phyloP scores from a whole-genome alignment of 2,888 invertebrate species.

The Drosophila prolongata region DNA sequence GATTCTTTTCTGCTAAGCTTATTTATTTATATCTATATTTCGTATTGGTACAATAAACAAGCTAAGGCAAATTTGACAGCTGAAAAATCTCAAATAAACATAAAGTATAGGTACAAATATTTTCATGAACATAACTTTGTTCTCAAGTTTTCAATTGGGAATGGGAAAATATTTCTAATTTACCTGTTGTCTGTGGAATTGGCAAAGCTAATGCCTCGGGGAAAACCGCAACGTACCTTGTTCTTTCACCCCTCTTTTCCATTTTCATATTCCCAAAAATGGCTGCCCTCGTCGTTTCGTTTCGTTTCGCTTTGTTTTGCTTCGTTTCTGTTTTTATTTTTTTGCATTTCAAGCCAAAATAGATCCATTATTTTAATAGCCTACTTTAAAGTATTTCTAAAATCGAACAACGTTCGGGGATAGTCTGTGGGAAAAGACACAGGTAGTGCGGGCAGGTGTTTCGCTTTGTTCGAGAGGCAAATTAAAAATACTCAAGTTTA shows the following conservation, averaged over 20 bases:
- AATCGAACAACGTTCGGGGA: conserved; percentile 51
- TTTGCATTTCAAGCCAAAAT: conserved; percentile 59
- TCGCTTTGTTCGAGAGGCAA: conserved; percentile 36
- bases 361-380: conserved; percentile 77
- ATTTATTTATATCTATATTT: conserved; percentile 49
- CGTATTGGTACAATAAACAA: conserved; percentile 1
- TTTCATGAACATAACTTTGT: conserved; percentile 21
- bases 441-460: conserved; percentile 26
- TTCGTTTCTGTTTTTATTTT: conserved; percentile 12
- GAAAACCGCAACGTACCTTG: conserved; percentile 19
- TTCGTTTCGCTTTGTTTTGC: conserved; percentile 38
- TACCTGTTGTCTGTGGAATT: conserved; percentile 31
- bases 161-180: conserved; percentile 22
- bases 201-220: conserved; percentile 20
- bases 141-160: conserved; percentile 16
- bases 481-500: conserved; percentile 43
- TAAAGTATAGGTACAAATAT: conserved; percentile 17
- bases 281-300: conserved; percentile 47
- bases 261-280: conserved; percentile 49
- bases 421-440: conserved; percentile 1
- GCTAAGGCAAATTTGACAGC: conserved; percentile 24
- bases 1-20: conserved; percentile 31
- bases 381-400: conserved; percentile 72
- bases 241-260: not conserved
- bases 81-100: conserved; percentile 15